Evolutionary conservation across 1,140 invertebrate genomes (phyloP).

Genomic region (Oppia nitens): DNA sequence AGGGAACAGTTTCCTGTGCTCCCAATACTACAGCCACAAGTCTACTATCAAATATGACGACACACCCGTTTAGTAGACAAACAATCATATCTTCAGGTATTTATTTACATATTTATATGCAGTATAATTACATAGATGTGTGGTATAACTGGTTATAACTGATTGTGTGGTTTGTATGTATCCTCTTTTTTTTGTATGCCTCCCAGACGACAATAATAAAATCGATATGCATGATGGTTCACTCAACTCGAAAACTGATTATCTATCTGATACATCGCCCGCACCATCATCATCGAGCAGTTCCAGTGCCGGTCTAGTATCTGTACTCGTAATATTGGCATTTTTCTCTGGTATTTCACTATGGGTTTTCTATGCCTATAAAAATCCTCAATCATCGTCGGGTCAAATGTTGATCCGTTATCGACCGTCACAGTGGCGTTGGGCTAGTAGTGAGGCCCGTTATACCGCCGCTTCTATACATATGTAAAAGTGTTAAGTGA

Average conservation of each 20-base stretch:
- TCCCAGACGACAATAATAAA: no score
- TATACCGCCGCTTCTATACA: conserved; percentile 84
- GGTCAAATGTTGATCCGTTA: conserved; percentile 95
- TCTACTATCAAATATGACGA: neutral
- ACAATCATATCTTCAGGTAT: conserved; percentile 29
- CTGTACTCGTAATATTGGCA: conserved; percentile 19
- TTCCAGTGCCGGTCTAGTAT: conserved; percentile 1
- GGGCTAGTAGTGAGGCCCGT: conserved; percentile 65
- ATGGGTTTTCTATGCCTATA: conserved; percentile 63
- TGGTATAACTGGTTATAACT: no score
- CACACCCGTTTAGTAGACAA: neutral
- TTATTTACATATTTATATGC: conserved; percentile 16
- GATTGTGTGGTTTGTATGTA: no score
- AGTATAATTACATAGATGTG: neutral
- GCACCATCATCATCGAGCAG: neutral
- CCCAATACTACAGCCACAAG: neutral
- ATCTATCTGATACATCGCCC: conserved; percentile 8
- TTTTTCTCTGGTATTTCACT: conserved; percentile 16
- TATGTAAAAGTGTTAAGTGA: conserved; percentile 41
- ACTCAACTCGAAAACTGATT: no score
- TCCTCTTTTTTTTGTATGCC: no score
- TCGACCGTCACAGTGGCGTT: conserved; percentile 81
- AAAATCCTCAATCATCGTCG: conserved; percentile 79
- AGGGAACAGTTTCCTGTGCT: neutral
- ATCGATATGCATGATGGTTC: no score